Base-by-base conservation (phyloP, 2,888 invertebrate genomes). In the Rhodophaea formosa region DNA sequence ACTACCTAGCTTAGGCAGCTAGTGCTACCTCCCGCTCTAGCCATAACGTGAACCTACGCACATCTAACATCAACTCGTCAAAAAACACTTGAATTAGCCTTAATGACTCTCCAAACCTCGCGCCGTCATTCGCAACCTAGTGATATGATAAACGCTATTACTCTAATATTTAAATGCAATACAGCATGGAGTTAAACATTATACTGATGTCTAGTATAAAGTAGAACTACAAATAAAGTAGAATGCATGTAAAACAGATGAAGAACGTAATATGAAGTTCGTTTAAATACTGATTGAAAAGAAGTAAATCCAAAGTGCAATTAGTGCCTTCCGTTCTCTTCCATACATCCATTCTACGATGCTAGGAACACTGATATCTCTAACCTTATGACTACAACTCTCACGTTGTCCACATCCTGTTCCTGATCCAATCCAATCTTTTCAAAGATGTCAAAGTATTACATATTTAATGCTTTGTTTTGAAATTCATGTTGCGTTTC, bases 401-500 rank as follows among this genome's bases (percentile, higher is more conserved):
- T 54, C 35, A 30, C 32, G 45, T 55, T 35, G 32, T 46, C 30
- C 29, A n/a, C 30, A 49, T 14, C 51, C 32, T 39, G 12, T 43
- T 44, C 44, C 23, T 30, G n/a, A 39, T 55, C 14, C 29, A 17
- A 35, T 45, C 30, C n/a, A 30, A 16, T 54, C 14, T 14, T 43
- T 23, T 30, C 32, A 30, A 44, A 54, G 43, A 54, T 16, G 44
- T 29, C 10, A 44, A 44, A 16, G 16, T 32, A 29, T 44, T 10
- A 6, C 14, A 23, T 30, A n/a, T 3, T 56, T 80, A 88, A 66
- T 82, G 80, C 63, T 86, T 89, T 64, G 74, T 82, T 75, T 88
- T 89, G 61, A 77, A 84, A 69, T 88, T 87, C 82, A 84, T 81
- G 59, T 79, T 82, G 2, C 74, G 79, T 65, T 86, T 88, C 5